Evolutionary conservation across 2,797 vertebrate genomes (phyloP).

Genomic region (Cyprinodon diabolis): DNA sequence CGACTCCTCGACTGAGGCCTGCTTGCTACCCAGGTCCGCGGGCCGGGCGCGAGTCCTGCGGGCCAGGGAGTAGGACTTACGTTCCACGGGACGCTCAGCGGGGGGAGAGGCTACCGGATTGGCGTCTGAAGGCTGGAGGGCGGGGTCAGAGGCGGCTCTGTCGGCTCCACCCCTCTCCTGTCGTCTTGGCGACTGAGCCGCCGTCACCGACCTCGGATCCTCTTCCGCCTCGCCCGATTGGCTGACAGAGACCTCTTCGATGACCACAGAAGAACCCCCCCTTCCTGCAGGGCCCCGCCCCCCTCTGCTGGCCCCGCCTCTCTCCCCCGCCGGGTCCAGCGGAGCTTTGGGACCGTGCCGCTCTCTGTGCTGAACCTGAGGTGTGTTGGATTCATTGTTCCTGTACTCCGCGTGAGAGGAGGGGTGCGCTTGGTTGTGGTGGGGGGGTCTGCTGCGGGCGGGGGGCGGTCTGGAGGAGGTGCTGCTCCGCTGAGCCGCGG

Average conservation of each 20-base stretch:
- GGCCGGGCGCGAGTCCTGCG: constrained; percentile 91
- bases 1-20: constrained; percentile 83
- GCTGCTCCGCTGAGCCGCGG: constrained; percentile 40
- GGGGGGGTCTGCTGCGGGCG: constrained; percentile 53
- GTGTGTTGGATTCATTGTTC: constrained; percentile 41
- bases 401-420: constrained; percentile 59
- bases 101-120: constrained; percentile 72
- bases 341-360: constrained; percentile 38
- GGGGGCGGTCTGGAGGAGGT: constrained; percentile 68
- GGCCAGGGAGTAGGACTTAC: constrained; percentile 93
- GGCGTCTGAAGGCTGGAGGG: constrained; percentile 3
- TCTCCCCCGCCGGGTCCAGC: constrained; percentile 44
- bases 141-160: constrained; percentile 19
- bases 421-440: constrained; percentile 47
- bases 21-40: constrained; percentile 86
- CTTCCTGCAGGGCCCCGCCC: constrained; percentile 49
- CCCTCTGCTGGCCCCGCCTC: constrained; percentile 37
- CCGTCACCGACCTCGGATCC: constrained; percentile 22
- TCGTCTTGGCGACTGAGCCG: constrained; percentile 38
- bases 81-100: constrained; percentile 88
- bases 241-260: constrained; percentile 63
- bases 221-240: constrained; percentile 53
- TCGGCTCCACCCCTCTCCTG: constrained; percentile 63
- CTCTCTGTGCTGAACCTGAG: constrained; percentile 48
- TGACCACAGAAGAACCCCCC: constrained; percentile 57